Percentiles rank a stretch among this genome's conserved stretches.
These are phyloP conservation scores for Idaea aversata DNA, from an alignment of 2,888 invertebrate genomes.

Conservation along the genomic window DNA sequence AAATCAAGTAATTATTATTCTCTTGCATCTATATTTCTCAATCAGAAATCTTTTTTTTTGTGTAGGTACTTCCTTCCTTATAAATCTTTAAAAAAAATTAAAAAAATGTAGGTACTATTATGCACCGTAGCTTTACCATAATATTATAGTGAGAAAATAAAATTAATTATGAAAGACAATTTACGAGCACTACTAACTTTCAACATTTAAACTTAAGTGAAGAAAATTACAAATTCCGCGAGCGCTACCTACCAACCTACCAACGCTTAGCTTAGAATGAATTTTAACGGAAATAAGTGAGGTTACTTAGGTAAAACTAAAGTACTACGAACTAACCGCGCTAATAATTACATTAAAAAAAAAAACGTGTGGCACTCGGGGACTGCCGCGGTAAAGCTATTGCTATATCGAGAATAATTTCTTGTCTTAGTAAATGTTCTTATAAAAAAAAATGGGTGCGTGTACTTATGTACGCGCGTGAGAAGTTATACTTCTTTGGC, in stretches of 20 bases:
- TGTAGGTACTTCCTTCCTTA: not conserved
- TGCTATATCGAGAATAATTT: no score
- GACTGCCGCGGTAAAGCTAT: no score
- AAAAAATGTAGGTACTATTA: not conserved
- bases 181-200: not conserved
- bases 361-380: no score
- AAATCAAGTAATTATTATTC: no score
- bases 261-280: not conserved
- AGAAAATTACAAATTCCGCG: not conserved
- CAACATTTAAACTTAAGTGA: not conserved
- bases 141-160: not conserved
- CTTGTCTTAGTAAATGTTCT: no score
- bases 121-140: not conserved
- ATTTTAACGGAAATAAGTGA: not conserved
- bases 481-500: no score
- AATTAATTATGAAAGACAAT: not conserved
- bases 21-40: no score
- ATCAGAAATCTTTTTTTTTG: no score
- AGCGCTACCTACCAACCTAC: not conserved
- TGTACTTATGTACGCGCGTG: no score
- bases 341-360: not conserved
- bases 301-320: not conserved
- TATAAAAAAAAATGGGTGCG: no score
- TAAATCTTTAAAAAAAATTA: not conserved
- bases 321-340: not conserved